These are phyloP conservation scores for Strix uralensis DNA, from an alignment of 2,113 vertebrate species.

Conservation along the genomic window DNA sequence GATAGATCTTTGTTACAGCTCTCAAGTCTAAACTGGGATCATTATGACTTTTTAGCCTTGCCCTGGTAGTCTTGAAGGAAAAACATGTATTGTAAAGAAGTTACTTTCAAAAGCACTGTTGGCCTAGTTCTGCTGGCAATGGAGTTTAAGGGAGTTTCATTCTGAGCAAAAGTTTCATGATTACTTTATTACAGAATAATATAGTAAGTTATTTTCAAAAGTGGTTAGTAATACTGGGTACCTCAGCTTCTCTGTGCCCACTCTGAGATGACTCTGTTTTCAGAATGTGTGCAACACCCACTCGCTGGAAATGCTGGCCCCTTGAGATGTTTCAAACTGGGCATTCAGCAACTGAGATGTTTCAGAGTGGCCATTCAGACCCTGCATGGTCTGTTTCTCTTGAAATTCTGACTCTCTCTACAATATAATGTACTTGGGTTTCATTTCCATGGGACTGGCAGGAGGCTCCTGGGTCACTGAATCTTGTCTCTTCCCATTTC, in stretches of 20 bases:
- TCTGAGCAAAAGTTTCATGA: slow-evolving; percentile 14
- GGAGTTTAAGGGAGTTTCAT: neutral
- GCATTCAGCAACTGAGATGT: neutral
- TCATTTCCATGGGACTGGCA: neutral
- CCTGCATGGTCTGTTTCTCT: neutral
- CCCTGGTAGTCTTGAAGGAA: neutral
- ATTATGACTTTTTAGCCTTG: neutral
- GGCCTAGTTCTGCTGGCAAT: neutral
- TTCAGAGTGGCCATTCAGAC: neutral
- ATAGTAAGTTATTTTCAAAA: slow-evolving; percentile 10
- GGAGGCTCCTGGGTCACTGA: neutral
- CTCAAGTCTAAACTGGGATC: neutral
- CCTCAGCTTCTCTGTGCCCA: neutral
- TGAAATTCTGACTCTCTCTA: neutral
- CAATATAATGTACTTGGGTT: neutral
- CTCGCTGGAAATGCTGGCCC: neutral
- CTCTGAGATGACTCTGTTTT: neutral
- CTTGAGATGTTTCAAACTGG: neutral
- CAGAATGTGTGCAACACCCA: neutral
- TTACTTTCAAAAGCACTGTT: slow-evolving; percentile 10
- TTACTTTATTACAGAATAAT: slow-evolving; percentile 19
- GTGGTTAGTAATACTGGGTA: neutral
- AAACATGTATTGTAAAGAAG: neutral
- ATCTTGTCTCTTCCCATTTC: neutral
- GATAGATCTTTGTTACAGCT: neutral